Conservation (phyloP, 2,888 invertebrate genomes). For the Drosophila eohydei region DNA sequence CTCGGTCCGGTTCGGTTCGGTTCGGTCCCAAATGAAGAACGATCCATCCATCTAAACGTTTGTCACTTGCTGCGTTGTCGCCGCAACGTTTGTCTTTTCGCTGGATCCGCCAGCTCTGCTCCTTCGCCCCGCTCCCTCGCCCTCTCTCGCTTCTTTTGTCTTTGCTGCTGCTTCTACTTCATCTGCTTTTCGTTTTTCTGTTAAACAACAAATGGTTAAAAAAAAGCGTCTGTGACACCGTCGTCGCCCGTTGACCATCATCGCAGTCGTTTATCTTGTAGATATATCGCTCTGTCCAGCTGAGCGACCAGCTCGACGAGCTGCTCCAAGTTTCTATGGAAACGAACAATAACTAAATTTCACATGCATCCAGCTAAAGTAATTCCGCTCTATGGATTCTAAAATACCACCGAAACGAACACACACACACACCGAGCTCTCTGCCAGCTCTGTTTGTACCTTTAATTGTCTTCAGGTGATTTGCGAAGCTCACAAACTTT, state of each 20-base stretch:
- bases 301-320: conserved; percentile 35
- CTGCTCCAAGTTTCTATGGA: conserved; percentile 43
- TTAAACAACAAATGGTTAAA: conserved; percentile 24
- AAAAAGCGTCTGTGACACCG: conserved; percentile 27
- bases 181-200: conserved; percentile 16
- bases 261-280: conserved; percentile 64
- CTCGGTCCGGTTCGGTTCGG: conserved; percentile 23
- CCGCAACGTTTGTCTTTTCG: conserved; percentile 76
- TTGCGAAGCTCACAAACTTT: neutral
- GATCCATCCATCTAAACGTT: conserved; percentile 79
- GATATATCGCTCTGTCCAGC: conserved; percentile 65
- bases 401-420: conserved; percentile 2
- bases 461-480: neutral
- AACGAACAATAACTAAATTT: conserved; percentile 52
- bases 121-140: conserved; percentile 50
- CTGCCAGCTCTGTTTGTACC: neutral
- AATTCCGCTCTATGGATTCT: conserved; percentile 8
- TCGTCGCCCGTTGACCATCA: conserved; percentile 55
- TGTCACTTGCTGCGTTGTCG: conserved; percentile 77
- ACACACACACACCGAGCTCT: neutral
- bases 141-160: conserved; percentile 36
- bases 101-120: conserved; percentile 67
- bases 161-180: conserved; percentile 24
- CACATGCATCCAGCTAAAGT: conserved; percentile 36
- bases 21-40: conserved; percentile 63